Percentiles rank a stretch among this genome's conserved stretches.
Evolutionary conservation across 2,113 vertebrate genomes (phyloP).

Genomic region (Mormyrus lacerda): DNA sequence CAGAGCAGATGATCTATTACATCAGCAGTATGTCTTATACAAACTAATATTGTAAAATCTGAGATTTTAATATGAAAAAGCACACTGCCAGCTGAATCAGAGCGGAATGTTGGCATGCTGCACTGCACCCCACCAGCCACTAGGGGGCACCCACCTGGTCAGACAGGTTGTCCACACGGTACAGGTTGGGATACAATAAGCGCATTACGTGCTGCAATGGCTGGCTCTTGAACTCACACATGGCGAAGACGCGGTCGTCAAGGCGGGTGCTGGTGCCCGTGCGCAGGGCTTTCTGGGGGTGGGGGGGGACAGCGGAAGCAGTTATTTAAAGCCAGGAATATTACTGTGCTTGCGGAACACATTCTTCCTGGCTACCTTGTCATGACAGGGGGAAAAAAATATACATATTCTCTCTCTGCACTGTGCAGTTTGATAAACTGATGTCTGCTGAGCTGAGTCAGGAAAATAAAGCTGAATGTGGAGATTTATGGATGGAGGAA

Average conservation of each 20-base stretch:
- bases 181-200: conserved; percentile 85
- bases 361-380: background rate
- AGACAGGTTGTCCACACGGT: conserved; percentile 83
- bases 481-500: background rate
- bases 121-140: background rate
- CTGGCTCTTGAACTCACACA: conserved; percentile 95
- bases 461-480: background rate
- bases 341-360: background rate
- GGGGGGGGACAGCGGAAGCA: background rate
- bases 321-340: background rate
- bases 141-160: conserved; percentile 70
- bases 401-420: background rate
- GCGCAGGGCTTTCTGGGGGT: conserved; percentile 81
- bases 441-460: background rate
- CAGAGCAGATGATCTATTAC: background rate
- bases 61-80: background rate
- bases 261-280: conserved; percentile 84
- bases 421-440: background rate
- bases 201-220: conserved; percentile 85
- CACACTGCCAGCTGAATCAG: background rate
- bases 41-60: background rate
- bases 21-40: background rate
- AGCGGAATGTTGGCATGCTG: background rate
- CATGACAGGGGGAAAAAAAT: background rate
- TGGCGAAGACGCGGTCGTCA: conserved; percentile 89